Evolutionary conservation across 2,888 invertebrate species (phyloP), one percentile per base, ranked within the genome.

Genomic region (Synanthedon vespiformis): DNA sequence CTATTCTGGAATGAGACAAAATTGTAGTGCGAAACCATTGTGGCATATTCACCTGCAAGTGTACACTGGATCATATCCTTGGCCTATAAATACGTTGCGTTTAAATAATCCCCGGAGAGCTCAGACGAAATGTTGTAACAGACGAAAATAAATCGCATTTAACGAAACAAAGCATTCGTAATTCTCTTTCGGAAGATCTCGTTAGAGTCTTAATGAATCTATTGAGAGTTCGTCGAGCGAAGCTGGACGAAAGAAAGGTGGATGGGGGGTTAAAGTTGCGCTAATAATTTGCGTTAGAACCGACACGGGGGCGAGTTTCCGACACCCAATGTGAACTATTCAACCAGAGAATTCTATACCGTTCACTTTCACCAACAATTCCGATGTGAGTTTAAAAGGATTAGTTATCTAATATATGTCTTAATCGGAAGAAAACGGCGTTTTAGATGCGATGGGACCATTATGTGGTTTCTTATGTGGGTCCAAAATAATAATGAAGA

Each of bases 201-300:
- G 85, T 86, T 85, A 85, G 77, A 76, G 77, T 75, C 78, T 77
- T 86, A 85, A 87, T 86, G 84, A 87, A 81, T 85, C 85, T 85
- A 87, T 87, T 85, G 85, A 86, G 77, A 76, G 77, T 77, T 74
- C 72, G 74, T 74, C 73, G 74, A 80, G 83, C 79, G 82, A 56
- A 73, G 68, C 70, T 67, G 75, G 74, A 70, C 70, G 77, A 78
- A 78, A 75, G 69, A 70, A 57, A 65, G 59, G 61, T 64, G 60
- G 69, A 55, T 52, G 53, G 57, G 57, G 72, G 77, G 70, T 68
- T 74, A 72, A 70, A 77, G 73, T 79, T 75, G 73, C 69, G 76
- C 77, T 80, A 77, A 82, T 83, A 80, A 84, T 80, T 81, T 80
- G 76, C 70, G 69, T 76, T 74, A 74, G 70, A 68, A 59, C 64